A percentile compares a stretch with the other conserved stretches of the same genome.
These are phyloP conservation scores for Hylaea fasciaria DNA, from an alignment of 2,888 invertebrate genomes.

Conservation along the genomic window DNA sequence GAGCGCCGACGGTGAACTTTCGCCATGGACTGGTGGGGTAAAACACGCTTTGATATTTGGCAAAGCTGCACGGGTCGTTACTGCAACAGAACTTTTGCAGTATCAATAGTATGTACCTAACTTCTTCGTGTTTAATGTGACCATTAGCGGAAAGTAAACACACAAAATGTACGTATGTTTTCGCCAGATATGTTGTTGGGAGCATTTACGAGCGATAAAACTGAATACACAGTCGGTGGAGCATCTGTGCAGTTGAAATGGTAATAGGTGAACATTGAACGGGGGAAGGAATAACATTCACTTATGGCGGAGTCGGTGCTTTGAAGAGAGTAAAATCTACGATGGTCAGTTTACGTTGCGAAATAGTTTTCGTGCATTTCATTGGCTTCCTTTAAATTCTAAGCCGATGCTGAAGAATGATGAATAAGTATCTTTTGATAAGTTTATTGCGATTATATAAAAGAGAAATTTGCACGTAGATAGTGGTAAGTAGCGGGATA, in stretches of 20 bases:
- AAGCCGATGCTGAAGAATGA: too few species aligned
- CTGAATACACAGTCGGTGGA: conserved; percentile 16
- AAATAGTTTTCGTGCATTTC: too few species aligned
- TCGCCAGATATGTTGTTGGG: conserved; percentile 34
- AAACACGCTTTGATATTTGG: conserved; percentile 60
- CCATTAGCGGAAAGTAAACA: conserved; percentile 46
- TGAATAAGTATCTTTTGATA: too few species aligned
- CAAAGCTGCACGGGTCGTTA: conserved; percentile 55
- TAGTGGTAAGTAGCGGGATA: too few species aligned
- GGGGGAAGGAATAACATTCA: conserved; percentile 16
- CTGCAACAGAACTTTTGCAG: conserved; percentile 48
- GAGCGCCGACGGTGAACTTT: conserved; percentile 57
- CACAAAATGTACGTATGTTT: conserved; percentile 39
- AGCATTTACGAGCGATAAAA: conserved; percentile 37
- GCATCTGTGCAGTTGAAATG: conserved; percentile 26
- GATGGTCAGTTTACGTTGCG: not conserved
- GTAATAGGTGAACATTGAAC: conserved; percentile 24
- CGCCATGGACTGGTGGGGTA: conserved; percentile 55
- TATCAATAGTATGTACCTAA: conserved; percentile 51
- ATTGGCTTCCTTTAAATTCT: too few species aligned
- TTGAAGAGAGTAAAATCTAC: conserved; percentile 13
- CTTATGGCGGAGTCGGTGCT: conserved; percentile 3
- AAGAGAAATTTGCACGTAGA: too few species aligned
- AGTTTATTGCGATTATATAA: too few species aligned
- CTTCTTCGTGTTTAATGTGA: conserved; percentile 49